Evolutionary conservation across 2,888 invertebrate species (phyloP), one percentile per base, ranked within the genome.

Genomic region (Drosophila neotestacea): DNA sequence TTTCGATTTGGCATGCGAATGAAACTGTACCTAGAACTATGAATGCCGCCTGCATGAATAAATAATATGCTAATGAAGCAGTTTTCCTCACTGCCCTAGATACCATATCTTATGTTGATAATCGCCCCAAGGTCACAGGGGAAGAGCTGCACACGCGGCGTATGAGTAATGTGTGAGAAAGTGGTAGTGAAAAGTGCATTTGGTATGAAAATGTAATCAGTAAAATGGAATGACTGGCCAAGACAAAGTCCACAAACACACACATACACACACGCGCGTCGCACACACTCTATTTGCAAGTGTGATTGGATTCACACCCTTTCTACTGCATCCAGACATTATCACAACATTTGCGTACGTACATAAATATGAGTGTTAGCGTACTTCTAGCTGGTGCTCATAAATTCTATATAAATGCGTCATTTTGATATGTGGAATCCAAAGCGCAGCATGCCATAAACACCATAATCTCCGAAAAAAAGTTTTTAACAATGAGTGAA

Each of bases 181-280:
- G 27, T 27, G 30, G 3, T 27, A 28, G 52, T 63, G 50, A 27
- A 10, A 46, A 60, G 22, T 59, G 69, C 58, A 86, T 75, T 75
- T 70, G 52, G 60, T 75, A 81, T 84, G 81, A 73, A 84, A 86
- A 88, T 86, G 82, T 74, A 86, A 86, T 86, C 88, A 88, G 47
- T 39, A 54, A 77, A 86, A 84, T 84, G 76, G 79, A 79, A 22
- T 22, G 42, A 50, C 28, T 59, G 46, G 27, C 32, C 58, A 64
- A 65, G 32, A 51, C 50, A 70, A 56, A 30, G 36, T 38, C 56
- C 46, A 46, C 36, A 44, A 27, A 27, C 28, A 34, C n/a, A 4
- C 34, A 50, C 16, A 27, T 13, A 34, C 22, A 16, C 9, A 3
- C 13, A 9, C 28, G 30, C 22, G 10, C 28, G 4, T 22, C 42